Evolutionary conservation across 2,797 vertebrate genomes (phyloP).

Genomic region (Tenualosa thibaudeaui): DNA sequence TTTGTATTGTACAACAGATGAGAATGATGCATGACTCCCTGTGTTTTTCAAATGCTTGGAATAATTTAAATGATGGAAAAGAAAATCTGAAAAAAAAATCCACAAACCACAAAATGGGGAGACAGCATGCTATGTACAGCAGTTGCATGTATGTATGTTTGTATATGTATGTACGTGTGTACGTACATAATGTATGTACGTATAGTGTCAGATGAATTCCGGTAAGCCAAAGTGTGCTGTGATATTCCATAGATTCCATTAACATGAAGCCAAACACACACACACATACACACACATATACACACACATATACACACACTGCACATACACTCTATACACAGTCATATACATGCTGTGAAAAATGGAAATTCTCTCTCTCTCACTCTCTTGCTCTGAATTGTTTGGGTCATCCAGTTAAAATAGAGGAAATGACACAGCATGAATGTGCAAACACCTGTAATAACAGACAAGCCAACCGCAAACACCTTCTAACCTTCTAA

Average conservation of each 20-base stretch:
- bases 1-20: background rate
- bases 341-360: background rate
- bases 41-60: background rate
- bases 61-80: background rate
- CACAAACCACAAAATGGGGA: background rate
- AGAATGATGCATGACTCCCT: background rate
- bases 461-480: background rate
- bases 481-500: background rate
- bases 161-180: background rate
- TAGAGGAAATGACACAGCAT: constrained; percentile 14
- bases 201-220: background rate
- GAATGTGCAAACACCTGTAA: background rate
- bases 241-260: background rate
- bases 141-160: background rate
- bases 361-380: background rate
- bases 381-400: background rate
- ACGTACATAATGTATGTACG: background rate
- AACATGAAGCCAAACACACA: background rate
- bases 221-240: background rate
- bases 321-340: background rate
- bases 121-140: background rate
- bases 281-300: background rate
- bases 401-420: background rate
- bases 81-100: no score
- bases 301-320: background rate